phyloP scores from a whole-genome alignment of 92 coral and sea anemone species.

The Parazoanthus swiftii region DNA sequence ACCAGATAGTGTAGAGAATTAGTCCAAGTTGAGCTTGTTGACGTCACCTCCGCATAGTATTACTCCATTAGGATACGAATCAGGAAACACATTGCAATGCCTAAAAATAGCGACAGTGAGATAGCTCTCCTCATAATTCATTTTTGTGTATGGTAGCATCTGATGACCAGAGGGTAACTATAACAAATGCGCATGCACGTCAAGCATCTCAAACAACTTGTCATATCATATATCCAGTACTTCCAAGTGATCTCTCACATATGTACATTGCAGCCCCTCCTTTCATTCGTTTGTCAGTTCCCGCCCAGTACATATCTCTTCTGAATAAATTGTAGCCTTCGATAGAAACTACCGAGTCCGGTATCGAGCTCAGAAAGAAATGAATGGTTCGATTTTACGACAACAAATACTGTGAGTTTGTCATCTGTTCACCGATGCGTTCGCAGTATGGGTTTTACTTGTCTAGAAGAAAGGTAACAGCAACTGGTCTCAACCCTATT shows the following conservation, averaged over 20 bases:
- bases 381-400: too few species aligned
- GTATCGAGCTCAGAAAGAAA: too few species aligned
- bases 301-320: slow-evolving; percentile 32
- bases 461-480: too few species aligned
- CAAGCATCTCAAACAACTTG: slow-evolving; percentile 38
- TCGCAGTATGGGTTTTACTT: too few species aligned
- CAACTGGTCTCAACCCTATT: too few species aligned
- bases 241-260: slow-evolving; percentile 33
- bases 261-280: slow-evolving; percentile 19
- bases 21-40: background rate
- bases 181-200: background rate
- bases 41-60: slow-evolving; percentile 52
- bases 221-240: slow-evolving; percentile 26
- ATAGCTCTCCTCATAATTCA: slow-evolving; percentile 26
- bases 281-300: slow-evolving; percentile 19
- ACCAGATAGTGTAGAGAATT: too few species aligned
- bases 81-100: slow-evolving; percentile 23
- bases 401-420: too few species aligned
- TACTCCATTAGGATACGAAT: slow-evolving; percentile 39
- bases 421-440: too few species aligned
- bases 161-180: slow-evolving; percentile 23
- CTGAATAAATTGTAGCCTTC: slow-evolving; percentile 29
- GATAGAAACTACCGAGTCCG: background rate
- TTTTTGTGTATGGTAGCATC: slow-evolving; percentile 48
- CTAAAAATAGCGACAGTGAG: slow-evolving; percentile 23